Percentiles rank a stretch among this genome's conserved stretches.
phyloP scores from a whole-genome alignment of 2,113 vertebrate genomes.

The Trogon melanurus region DNA sequence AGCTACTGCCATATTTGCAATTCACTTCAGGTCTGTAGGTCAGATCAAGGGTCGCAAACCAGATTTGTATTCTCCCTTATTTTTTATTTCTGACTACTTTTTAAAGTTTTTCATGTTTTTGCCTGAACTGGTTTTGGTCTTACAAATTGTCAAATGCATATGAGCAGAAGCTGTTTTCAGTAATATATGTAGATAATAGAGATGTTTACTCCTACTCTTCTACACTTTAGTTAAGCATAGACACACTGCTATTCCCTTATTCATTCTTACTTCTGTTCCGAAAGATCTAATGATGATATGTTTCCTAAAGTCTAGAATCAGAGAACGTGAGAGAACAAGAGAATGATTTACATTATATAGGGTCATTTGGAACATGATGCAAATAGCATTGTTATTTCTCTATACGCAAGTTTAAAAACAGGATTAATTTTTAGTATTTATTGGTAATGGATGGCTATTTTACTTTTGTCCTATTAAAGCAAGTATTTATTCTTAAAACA shows the following conservation, averaged over 20 bases:
- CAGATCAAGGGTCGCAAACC: background rate
- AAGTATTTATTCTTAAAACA: background rate
- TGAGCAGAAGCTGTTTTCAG: background rate
- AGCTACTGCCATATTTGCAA: background rate
- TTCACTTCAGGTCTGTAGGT: background rate
- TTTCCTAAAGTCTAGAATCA: background rate
- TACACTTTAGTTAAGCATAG: background rate
- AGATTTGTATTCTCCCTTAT: background rate
- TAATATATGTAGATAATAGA: background rate
- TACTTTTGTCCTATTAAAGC: background rate
- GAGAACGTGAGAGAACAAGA: background rate
- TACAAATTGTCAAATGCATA: background rate
- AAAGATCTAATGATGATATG: background rate
- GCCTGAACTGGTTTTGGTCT: background rate
- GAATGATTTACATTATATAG: rapidly evolving
- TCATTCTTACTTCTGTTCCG: background rate
- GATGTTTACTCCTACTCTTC: background rate
- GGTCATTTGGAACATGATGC: background rate
- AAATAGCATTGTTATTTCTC: background rate
- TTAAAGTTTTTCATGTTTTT: background rate
- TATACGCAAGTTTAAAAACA: background rate
- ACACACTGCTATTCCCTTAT: background rate
- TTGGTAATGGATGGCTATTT: background rate
- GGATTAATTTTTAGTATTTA: background rate
- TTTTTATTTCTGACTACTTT: background rate